A percentile compares a stretch with the other conserved stretches of the same genome.
phyloP scores from a whole-genome alignment of 2,113 vertebrate genomes.

The Sclerurus mexicanus region DNA sequence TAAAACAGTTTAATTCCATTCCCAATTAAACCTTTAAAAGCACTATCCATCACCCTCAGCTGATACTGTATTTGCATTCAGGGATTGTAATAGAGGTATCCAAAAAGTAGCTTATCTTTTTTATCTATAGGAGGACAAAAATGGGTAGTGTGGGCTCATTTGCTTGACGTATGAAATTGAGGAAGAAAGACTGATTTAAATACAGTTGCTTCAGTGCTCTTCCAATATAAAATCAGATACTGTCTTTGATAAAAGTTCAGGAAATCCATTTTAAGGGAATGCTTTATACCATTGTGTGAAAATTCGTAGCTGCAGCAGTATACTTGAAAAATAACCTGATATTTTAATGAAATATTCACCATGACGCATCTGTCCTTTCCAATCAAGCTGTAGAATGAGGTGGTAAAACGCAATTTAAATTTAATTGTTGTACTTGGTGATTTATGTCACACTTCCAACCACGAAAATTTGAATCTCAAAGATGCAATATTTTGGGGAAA shows the following conservation, averaged over 20 bases:
- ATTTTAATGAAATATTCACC: constrained; percentile 54
- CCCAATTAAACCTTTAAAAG: constrained; percentile 60
- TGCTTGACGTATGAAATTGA: not conserved
- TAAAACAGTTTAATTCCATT: constrained; percentile 50
- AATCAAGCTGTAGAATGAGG: not conserved
- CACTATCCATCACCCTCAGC: constrained; percentile 28
- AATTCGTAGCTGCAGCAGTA: not conserved
- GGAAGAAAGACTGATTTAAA: not conserved
- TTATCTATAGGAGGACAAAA: not conserved
- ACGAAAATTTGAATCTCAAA: constrained; percentile 49
- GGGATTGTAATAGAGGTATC: not conserved
- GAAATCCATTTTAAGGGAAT: constrained; percentile 24
- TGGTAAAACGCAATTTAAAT: constrained; percentile 47
- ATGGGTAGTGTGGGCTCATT: not conserved
- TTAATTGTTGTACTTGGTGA: constrained; percentile 56
- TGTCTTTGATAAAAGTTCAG: not conserved
- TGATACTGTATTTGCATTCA: constrained; percentile 34
- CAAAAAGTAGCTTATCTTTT: not conserved
- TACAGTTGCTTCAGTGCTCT: not conserved
- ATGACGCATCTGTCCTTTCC: constrained; percentile 22
- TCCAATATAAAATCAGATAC: constrained; percentile 12
- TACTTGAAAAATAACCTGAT: constrained; percentile 44
- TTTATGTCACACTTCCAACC: constrained; percentile 39
- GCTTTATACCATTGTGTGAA: constrained; percentile 29
- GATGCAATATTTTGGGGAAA: constrained; percentile 33